These are phyloP conservation scores for Noctua fimbriata DNA, from an alignment of 2,888 invertebrate genomes.

Conservation along the genomic window DNA sequence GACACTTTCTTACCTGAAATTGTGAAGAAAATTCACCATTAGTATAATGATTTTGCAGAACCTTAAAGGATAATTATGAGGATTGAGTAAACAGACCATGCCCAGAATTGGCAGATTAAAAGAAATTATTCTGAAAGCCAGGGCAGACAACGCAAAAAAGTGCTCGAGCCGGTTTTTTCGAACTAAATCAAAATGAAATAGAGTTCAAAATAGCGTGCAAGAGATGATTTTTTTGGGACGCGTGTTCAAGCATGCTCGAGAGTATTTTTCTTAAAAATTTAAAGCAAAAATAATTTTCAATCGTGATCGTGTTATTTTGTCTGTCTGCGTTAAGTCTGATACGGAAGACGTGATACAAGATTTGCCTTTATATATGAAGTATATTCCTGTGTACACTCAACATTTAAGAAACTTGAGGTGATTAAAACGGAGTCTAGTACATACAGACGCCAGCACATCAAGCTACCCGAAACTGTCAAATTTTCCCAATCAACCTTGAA, in stretches of 20 bases:
- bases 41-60: neutral
- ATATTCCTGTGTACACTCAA: conserved; percentile 9
- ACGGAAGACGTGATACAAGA: neutral
- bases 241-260: no score
- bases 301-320: neutral
- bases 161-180: neutral
- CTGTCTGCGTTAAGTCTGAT: neutral
- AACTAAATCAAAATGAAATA: neutral
- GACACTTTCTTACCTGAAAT: conserved; percentile 92
- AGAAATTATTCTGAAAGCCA: no score
- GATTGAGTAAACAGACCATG: neutral
- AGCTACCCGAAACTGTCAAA: no score
- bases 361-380: neutral
- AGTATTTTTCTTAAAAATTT: neutral
- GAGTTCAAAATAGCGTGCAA: neutral
- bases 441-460: no score
- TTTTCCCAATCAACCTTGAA: no score
- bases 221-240: neutral
- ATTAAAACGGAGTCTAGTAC: conserved; percentile 5
- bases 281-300: neutral
- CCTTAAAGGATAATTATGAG: neutral
- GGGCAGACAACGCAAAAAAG: no score
- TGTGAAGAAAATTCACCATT: neutral
- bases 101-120: neutral
- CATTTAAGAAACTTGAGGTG: neutral